Conservation (phyloP, 2,797 vertebrate genomes). For the Poeciliopsis presidionis region DNA sequence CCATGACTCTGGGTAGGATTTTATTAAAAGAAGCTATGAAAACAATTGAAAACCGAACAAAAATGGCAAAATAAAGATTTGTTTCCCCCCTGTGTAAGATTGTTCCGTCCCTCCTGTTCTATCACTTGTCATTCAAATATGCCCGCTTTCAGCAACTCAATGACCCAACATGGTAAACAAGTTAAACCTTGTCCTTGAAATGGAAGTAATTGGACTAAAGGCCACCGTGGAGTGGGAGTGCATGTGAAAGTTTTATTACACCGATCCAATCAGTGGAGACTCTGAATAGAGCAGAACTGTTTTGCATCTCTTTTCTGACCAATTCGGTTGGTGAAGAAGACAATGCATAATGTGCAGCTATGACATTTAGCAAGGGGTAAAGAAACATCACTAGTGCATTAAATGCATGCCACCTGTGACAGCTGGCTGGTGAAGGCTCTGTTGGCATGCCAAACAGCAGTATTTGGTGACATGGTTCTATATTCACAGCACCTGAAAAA, state of each 20-base stretch:
- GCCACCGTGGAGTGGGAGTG: slow-evolving; percentile 8
- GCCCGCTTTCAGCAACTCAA: slow-evolving; percentile 57
- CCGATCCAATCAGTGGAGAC: slow-evolving; percentile 16
- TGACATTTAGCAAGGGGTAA: background rate
- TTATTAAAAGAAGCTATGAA: background rate
- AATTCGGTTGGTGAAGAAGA: background rate
- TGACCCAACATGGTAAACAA: slow-evolving; percentile 54
- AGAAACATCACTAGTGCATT: background rate
- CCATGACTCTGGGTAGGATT: background rate
- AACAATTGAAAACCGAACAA: background rate
- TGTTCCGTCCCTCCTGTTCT: slow-evolving; percentile 24
- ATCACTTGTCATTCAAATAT: slow-evolving; percentile 53
- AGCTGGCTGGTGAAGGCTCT: background rate
- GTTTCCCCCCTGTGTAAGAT: background rate
- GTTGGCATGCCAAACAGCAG: background rate
- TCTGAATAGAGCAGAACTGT: slow-evolving; percentile 47
- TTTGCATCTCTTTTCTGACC: slow-evolving; percentile 20
- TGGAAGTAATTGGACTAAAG: slow-evolving; percentile 21
- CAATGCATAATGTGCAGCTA: slow-evolving; percentile 1
- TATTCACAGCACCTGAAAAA: background rate
- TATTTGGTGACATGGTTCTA: background rate
- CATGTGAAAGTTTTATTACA: slow-evolving; percentile 36
- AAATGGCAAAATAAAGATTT: background rate
- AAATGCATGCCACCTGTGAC: background rate
- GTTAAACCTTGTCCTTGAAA: slow-evolving; percentile 52